Percentiles rank a stretch among this genome's conserved stretches.
Evolutionary conservation across 2,888 invertebrate species (phyloP).

Genomic region (Hemistola chrysoprasaria): DNA sequence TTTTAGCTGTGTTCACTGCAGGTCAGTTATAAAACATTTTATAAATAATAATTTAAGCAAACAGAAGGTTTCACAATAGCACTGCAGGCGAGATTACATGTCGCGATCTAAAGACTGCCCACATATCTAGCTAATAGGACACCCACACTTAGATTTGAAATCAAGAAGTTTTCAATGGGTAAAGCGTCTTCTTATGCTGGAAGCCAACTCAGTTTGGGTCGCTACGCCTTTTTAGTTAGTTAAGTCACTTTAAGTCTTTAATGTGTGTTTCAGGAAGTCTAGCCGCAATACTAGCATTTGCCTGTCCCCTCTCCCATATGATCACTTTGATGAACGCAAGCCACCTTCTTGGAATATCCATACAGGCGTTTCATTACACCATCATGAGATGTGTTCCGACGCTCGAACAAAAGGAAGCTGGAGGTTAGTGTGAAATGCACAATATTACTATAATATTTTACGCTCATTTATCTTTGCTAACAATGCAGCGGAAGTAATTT

Average conservation of each 20-base stretch:
- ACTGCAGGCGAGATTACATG: too few relatives aligned
- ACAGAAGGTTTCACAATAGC: too few relatives aligned
- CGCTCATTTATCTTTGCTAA: constrained; percentile 6
- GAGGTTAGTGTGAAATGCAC: constrained; percentile 51
- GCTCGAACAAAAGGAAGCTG: constrained; percentile 74
- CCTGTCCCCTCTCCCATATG: constrained; percentile 83
- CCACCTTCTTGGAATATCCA: constrained; percentile 73
- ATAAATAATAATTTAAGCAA: too few relatives aligned
- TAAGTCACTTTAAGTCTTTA: too few relatives aligned
- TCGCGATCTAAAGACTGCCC: too few relatives aligned
- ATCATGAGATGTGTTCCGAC: constrained; percentile 82
- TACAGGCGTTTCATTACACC: constrained; percentile 73
- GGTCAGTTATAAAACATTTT: constrained; percentile 53
- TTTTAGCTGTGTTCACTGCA: constrained; percentile 84
- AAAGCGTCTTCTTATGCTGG: too few relatives aligned
- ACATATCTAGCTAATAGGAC: too few relatives aligned
- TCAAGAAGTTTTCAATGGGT: too few relatives aligned
- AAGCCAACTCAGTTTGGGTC: too few relatives aligned
- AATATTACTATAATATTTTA: constrained; percentile 3
- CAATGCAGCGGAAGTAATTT: constrained; percentile 1
- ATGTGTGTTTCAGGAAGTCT: constrained; percentile 76
- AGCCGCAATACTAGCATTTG: constrained; percentile 84
- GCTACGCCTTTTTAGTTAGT: too few relatives aligned
- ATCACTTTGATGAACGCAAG: constrained; percentile 83
- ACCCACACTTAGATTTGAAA: too few relatives aligned